Evolutionary conservation across 2,888 invertebrate species (phyloP), one percentile per base, ranked within the genome.

Genomic region (Noctuana brunneofusca): DNA sequence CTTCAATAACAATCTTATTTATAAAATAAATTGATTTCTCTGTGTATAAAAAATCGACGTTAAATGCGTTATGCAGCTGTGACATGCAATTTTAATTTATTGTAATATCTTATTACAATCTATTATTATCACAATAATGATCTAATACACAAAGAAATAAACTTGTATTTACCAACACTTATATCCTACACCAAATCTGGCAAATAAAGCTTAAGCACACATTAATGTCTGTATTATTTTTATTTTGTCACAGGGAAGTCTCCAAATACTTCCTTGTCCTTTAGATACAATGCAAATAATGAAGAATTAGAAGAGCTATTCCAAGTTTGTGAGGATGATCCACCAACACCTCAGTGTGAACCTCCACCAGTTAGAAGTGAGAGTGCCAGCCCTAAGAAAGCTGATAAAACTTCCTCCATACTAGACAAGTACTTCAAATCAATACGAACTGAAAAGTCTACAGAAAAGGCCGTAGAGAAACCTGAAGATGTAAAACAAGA

Each of bases 251-350:
- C 73, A 91, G 89, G 87, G 58, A 91, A 91, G 78, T 80, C 90
- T 58, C 86, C 89, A 63, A 89, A 83, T 67, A 79, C 93, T 49
- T 86, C 92, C 30, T 82, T 94, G 62, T 92, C 94, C 6, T 94
- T 96, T 72, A 94, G 95, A 74, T 96, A 95, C 74, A 95, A 95
- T 87, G 95, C 95, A n/a, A 95, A 94, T 71, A 95, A 95, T 75
- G 96, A 96, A 73, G 95, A 95, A 80, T 79, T 96, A 58, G 95
- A 96, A 72, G 95, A 95, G 74, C 75, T 95, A 11, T 94, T 92
- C 72, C 92, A 92, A 58, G 92, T 92, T 52, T 94, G 95, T 75
- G 94, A 94, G 41, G 93, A 93, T 76, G 92, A 92, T 68, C 87
- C 84, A 9, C 84, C 88, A 0, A 88, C 92, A 9, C 90, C 92